Conservation (phyloP, 2,113 vertebrate species). For the Percina caprodes region DNA sequence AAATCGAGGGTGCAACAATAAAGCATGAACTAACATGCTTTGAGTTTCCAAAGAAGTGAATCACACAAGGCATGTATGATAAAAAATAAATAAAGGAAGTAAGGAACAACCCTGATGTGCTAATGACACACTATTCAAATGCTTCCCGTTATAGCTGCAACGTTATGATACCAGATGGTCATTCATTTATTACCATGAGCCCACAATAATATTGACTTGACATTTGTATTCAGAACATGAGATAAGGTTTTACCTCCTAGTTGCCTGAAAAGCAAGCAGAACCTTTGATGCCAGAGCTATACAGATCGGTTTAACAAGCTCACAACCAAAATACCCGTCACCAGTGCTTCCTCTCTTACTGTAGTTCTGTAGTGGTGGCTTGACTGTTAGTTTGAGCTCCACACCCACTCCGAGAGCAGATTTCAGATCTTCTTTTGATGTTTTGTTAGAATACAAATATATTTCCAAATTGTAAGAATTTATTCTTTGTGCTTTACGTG, state of each 20-base stretch:
- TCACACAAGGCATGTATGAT: slow-evolving; percentile 27
- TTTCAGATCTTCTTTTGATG: not conserved
- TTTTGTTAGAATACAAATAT: not conserved
- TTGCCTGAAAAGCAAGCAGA: slow-evolving; percentile 24
- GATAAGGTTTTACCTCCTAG: slow-evolving; percentile 35
- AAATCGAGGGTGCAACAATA: slow-evolving; percentile 50
- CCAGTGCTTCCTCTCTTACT: slow-evolving; percentile 15
- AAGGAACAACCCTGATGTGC: slow-evolving; percentile 57
- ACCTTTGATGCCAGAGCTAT: not conserved
- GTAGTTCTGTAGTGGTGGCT: not conserved
- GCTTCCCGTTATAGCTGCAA: slow-evolving; percentile 44
- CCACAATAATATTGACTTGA: slow-evolving; percentile 52
- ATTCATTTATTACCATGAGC: slow-evolving; percentile 57
- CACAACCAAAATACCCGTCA: not conserved
- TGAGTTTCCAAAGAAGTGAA: slow-evolving; percentile 56
- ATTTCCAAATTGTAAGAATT: not conserved
- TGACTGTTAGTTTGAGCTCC: slow-evolving; percentile 8
- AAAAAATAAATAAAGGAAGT: slow-evolving; percentile 48
- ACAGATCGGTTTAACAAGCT: slow-evolving; percentile 5
- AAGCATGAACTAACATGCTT: slow-evolving; percentile 53
- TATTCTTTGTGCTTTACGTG: not conserved
- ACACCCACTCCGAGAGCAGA: slow-evolving; percentile 18
- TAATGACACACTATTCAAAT: slow-evolving; percentile 47
- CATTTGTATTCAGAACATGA: slow-evolving; percentile 50
- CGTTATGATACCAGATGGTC: slow-evolving; percentile 45